A percentile compares a stretch with the other conserved stretches of the same genome.
Conservation (phyloP, 2,888 invertebrate species). For the Tetragonula carbonaria region DNA sequence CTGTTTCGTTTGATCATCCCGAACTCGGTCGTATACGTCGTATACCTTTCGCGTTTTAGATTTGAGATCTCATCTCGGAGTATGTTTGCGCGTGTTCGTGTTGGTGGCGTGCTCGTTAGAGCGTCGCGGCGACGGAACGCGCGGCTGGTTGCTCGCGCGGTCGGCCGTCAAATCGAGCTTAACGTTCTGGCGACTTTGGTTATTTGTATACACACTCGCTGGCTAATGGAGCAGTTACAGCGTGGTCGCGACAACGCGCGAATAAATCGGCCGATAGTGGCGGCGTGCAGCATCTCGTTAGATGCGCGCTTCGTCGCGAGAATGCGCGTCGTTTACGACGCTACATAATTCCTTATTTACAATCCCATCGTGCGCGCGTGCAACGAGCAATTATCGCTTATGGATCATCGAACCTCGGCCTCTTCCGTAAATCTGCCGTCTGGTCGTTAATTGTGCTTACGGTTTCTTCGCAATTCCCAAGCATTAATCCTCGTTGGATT, state of each 20-base stretch:
- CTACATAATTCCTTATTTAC: slow-evolving; percentile 67
- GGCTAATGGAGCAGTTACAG: slow-evolving; percentile 63
- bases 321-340: slow-evolving; percentile 62
- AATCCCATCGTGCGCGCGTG: slow-evolving; percentile 44
- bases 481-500: background rate
- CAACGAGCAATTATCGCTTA: slow-evolving; percentile 60
- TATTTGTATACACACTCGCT: slow-evolving; percentile 51
- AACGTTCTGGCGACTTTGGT: slow-evolving; percentile 52
- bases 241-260: slow-evolving; percentile 50
- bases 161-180: slow-evolving; percentile 59
- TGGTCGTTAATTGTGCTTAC: slow-evolving; percentile 4
- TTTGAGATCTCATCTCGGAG: background rate
- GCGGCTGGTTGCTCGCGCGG: slow-evolving; percentile 37
- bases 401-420: slow-evolving; percentile 45
- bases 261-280: slow-evolving; percentile 54
- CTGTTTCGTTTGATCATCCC: background rate
- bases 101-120: background rate
- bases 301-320: slow-evolving; percentile 41
- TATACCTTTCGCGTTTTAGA: background rate
- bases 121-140: background rate
- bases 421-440: slow-evolving; percentile 21
- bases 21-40: background rate
- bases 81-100: background rate
- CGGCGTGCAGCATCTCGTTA: slow-evolving; percentile 46
- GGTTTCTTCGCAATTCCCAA: slow-evolving; percentile 4